These are phyloP conservation scores for Oasisia sp. DNA, from an alignment of 2,888 invertebrate genomes.

Conservation along the genomic window DNA sequence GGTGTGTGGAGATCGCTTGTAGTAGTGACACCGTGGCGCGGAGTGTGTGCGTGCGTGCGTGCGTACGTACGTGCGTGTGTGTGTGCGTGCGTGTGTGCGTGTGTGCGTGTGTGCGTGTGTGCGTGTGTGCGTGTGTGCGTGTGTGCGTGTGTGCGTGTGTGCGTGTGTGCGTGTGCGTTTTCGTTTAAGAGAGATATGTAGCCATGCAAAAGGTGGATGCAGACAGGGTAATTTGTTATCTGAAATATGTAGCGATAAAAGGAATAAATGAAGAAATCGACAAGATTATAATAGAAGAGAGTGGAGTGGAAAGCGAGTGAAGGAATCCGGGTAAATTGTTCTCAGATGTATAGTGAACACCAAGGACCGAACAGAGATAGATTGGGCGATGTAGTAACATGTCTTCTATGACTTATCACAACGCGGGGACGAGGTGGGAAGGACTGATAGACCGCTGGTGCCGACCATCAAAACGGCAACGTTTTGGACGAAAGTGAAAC, in stretches of 20 bases:
- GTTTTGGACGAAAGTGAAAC: not conserved
- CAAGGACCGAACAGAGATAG: not conserved
- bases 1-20: not conserved
- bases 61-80: no score
- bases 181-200: no score
- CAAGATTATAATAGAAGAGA: not conserved
- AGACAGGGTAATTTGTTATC: no score
- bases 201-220: no score
- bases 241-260: not conserved
- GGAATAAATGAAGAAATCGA: not conserved
- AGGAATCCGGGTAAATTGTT: not conserved
- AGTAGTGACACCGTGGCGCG: not conserved
- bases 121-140: no score
- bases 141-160: no score
- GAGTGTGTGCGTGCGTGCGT: not conserved
- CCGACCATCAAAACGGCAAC: not conserved
- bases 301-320: not conserved
- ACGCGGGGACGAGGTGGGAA: not conserved
- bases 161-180: no score
- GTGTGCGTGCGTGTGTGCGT: no score
- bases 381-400: not conserved
- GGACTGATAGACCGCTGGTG: not conserved
- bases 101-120: no score
- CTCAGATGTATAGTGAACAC: not conserved
- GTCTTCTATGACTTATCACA: not conserved